phyloP scores from a whole-genome alignment of 2,113 vertebrate genomes.

The Lonchura striata region DNA sequence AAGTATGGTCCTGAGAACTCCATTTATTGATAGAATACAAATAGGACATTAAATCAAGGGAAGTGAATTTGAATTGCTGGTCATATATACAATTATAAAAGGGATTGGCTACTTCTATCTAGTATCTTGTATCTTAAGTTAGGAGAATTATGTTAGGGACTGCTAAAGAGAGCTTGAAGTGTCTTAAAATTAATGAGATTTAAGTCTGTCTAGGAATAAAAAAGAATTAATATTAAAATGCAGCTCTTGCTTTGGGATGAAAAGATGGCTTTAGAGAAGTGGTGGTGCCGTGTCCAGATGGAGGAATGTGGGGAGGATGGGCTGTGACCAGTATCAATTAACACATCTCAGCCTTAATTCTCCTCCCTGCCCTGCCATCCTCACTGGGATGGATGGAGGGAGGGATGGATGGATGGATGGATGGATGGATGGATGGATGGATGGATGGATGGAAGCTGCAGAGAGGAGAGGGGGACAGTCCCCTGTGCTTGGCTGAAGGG shows the following conservation, averaged over 20 bases:
- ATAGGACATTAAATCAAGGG: conserved; percentile 52
- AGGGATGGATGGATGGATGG: not conserved
- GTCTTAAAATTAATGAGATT: conserved; percentile 57
- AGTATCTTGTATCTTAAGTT: not conserved
- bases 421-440: not conserved
- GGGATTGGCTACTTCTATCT: not conserved
- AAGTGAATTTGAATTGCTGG: conserved; percentile 49
- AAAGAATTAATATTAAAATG: not conserved
- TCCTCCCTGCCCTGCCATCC: rapidly evolving
- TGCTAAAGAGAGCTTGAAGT: conserved; percentile 33
- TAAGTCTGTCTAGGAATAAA: conserved; percentile 24
- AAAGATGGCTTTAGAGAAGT: not conserved
- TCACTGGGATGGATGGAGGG: not conserved
- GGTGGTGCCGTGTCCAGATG: not conserved
- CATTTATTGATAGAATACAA: conserved; percentile 50
- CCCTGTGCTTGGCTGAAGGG: not conserved
- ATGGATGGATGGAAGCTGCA: not conserved
- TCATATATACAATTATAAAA: not conserved
- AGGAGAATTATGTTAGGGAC: conserved; percentile 21
- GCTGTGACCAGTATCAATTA: not conserved
- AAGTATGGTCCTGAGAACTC: conserved; percentile 43
- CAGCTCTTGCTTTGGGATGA: not conserved
- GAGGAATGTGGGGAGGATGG: not conserved
- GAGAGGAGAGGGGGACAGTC: not conserved
- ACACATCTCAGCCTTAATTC: rapidly evolving